These are phyloP conservation scores for Pseudotriccus pelzelni DNA, from an alignment of 2,797 vertebrate species.

Conservation along the genomic window DNA sequence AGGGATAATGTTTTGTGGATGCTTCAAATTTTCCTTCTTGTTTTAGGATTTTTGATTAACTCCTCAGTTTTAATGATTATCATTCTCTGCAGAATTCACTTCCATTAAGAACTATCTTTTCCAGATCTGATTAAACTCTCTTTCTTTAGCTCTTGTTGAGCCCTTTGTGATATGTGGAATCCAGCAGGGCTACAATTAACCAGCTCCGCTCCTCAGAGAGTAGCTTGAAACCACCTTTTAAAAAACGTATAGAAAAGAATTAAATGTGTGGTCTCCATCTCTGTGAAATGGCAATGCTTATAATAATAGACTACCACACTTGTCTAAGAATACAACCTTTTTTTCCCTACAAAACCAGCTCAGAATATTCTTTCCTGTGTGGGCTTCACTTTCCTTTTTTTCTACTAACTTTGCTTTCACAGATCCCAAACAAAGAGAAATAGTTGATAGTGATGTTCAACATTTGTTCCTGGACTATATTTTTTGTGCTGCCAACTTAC, in stretches of 20 bases:
- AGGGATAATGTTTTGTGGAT: conserved; percentile 6
- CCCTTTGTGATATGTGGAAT: conserved; percentile 57
- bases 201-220: conserved; percentile 43
- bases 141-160: conserved; percentile 67
- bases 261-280: conserved; percentile 44
- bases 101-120: conserved; percentile 70
- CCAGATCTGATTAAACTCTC: conserved; percentile 67
- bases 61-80: conserved; percentile 71
- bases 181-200: conserved; percentile 68
- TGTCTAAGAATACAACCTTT: not conserved
- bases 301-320: not conserved
- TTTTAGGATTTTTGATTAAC: conserved; percentile 68
- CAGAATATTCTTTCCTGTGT: not conserved
- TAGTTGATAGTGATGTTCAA: not conserved
- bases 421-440: not conserved
- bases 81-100: conserved; percentile 66
- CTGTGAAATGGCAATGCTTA: not conserved
- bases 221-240: conserved; percentile 55
- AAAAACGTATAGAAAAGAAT: conserved; percentile 41
- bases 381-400: not conserved
- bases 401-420: not conserved
- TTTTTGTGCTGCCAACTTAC: not conserved
- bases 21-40: conserved; percentile 31
- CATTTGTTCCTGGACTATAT: not conserved
- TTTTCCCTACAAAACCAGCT: not conserved